Evolutionary conservation across 2,113 vertebrate genomes (phyloP).

Genomic region (Melierax canorus): DNA sequence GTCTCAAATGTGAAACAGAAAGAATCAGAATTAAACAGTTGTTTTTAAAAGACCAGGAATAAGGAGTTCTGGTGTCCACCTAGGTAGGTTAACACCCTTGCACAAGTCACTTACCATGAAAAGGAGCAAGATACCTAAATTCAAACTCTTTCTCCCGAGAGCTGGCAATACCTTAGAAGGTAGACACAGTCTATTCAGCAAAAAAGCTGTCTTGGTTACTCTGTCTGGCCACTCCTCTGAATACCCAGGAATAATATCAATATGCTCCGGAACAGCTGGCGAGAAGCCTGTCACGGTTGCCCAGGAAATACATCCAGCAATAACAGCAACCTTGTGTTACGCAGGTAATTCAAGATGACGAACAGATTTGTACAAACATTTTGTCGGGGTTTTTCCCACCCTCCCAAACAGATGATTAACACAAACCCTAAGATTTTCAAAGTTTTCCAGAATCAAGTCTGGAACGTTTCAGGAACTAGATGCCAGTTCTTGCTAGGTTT

Average conservation of each 20-base stretch:
- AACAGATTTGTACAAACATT: background rate
- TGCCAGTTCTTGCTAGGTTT: conserved; percentile 6
- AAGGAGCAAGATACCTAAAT: background rate
- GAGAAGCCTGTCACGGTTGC: background rate
- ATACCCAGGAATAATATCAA: background rate
- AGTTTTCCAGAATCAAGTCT: conserved; percentile 25
- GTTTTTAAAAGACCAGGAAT: background rate
- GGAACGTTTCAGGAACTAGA: conserved; percentile 32
- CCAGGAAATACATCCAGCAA: background rate
- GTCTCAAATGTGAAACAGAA: background rate
- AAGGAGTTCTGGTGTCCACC: background rate
- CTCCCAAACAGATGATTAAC: background rate
- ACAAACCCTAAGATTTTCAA: background rate
- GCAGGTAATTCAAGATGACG: background rate
- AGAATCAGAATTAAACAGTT: background rate
- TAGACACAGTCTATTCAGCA: background rate
- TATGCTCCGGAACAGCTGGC: background rate
- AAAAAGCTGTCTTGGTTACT: background rate
- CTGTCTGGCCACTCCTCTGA: background rate
- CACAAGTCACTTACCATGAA: background rate
- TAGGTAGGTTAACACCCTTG: background rate
- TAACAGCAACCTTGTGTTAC: background rate
- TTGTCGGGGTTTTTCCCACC: background rate
- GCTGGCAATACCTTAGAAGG: background rate
- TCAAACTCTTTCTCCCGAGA: background rate